A percentile compares a stretch with the other conserved stretches of the same genome.
These are phyloP conservation scores for Cebidichthys violaceus DNA, from an alignment of 2,113 vertebrate genomes.

Conservation along the genomic window DNA sequence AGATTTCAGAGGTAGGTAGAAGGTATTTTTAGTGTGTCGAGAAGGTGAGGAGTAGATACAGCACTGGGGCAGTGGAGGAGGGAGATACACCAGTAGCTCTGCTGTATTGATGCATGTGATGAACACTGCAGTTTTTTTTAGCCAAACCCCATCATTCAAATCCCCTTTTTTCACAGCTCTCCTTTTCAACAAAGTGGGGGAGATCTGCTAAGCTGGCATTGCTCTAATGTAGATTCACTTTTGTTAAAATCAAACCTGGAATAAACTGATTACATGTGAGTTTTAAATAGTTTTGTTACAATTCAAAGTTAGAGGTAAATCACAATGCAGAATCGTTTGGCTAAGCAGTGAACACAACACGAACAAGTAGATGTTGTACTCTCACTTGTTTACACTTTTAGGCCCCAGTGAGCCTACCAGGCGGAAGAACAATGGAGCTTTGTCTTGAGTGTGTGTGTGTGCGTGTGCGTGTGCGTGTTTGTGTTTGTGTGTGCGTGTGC, in stretches of 20 bases:
- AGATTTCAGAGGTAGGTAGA: slow-evolving; percentile 44
- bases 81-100: slow-evolving; percentile 14
- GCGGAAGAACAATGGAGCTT: slow-evolving; percentile 71
- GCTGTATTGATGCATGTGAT: no score
- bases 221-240: not conserved
- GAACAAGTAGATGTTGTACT: slow-evolving; percentile 42
- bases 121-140: not conserved
- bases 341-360: slow-evolving; percentile 1
- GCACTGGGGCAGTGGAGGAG: slow-evolving; percentile 1
- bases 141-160: not conserved
- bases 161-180: not conserved
- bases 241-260: not conserved
- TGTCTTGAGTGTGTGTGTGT: slow-evolving; percentile 56
- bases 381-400: slow-evolving; percentile 57
- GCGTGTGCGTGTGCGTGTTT: slow-evolving; percentile 13
- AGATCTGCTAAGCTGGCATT: not conserved
- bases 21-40: slow-evolving; percentile 61
- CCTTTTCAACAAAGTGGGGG: not conserved
- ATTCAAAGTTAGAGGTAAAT: not conserved
- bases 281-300: not conserved
- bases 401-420: slow-evolving; percentile 39
- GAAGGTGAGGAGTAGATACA: slow-evolving; percentile 24
- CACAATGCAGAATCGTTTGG: not conserved
- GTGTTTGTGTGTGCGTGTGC: slow-evolving; percentile 19
- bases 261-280: not conserved